phyloP scores from a whole-genome alignment of 2,113 vertebrate genomes.

The Pachypanchax playfairii region DNA sequence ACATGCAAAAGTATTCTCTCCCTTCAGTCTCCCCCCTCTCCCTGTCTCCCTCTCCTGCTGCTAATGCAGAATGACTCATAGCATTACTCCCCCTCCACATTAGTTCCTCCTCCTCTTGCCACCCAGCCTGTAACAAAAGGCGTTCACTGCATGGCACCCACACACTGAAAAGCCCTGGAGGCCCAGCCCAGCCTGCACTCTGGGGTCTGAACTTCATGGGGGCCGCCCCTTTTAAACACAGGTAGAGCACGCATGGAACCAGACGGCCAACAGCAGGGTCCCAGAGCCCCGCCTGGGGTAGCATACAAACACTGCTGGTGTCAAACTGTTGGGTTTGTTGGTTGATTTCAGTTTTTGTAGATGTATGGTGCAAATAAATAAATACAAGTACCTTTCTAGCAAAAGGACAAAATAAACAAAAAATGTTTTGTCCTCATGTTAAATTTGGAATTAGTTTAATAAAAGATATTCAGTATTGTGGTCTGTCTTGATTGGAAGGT shows the following conservation, averaged over 20 bases:
- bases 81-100: slow-evolving; percentile 84
- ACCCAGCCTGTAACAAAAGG: slow-evolving; percentile 81
- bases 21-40: slow-evolving; percentile 52
- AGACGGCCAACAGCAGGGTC: slow-evolving; percentile 75
- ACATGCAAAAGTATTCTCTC: slow-evolving; percentile 98
- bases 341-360: slow-evolving; percentile 30
- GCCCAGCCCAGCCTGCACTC: slow-evolving; percentile 57
- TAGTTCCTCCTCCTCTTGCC: slow-evolving; percentile 67
- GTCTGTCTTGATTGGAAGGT: too few species aligned
- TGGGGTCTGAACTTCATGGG: slow-evolving; percentile 55
- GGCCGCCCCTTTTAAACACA: slow-evolving; percentile 75
- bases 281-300: slow-evolving; percentile 62
- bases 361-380: slow-evolving; percentile 5
- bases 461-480: neutral
- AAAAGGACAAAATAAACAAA: neutral
- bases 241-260: slow-evolving; percentile 77
- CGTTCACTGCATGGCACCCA: slow-evolving; percentile 83
- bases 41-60: slow-evolving; percentile 72
- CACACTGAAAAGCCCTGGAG: slow-evolving; percentile 76
- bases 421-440: neutral
- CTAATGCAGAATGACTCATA: slow-evolving; percentile 99
- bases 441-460: neutral
- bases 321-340: slow-evolving; percentile 63
- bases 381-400: slow-evolving; percentile 11
- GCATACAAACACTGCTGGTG: slow-evolving; percentile 59